Conservation (phyloP, 2,797 vertebrate species). For the Melopsittacus undulatus region DNA sequence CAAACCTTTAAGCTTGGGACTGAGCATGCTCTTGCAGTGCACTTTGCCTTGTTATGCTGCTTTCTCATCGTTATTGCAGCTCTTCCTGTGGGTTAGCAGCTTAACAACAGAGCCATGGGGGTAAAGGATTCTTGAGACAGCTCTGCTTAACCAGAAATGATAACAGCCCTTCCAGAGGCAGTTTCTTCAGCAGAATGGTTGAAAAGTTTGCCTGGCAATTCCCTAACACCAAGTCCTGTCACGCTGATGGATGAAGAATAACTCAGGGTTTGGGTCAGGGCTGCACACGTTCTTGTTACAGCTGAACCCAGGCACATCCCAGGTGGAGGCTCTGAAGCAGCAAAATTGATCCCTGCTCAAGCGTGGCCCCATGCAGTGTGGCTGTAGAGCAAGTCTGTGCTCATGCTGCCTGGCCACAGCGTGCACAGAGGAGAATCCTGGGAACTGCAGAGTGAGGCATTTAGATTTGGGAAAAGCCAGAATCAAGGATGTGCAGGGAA, state of each 20-base stretch:
- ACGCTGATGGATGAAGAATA: not conserved
- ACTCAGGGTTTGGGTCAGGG: not conserved
- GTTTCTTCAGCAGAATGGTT: not conserved
- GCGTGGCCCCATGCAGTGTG: not conserved
- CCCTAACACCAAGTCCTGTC: not conserved
- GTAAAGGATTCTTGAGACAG: not conserved
- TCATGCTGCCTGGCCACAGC: not conserved
- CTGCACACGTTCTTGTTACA: not conserved
- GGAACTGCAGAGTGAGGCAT: not conserved
- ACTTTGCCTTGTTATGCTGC: not conserved
- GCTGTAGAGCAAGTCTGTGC: rapidly evolving
- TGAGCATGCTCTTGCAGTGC: not conserved
- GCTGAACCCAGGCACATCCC: not conserved
- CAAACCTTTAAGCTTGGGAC: not conserved
- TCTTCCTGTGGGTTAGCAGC: not conserved
- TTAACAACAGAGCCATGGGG: not conserved
- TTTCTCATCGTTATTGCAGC: not conserved
- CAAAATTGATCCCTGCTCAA: not conserved
- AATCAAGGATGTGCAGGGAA: not conserved
- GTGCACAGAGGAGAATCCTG: not conserved
- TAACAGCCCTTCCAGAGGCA: not conserved
- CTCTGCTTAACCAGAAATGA: not conserved
- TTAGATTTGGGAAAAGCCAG: not conserved
- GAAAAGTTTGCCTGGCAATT: not conserved
- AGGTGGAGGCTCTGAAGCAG: not conserved